These are phyloP conservation scores for Drosophila siamana DNA, from an alignment of 2,888 invertebrate genomes.

Conservation along the genomic window DNA sequence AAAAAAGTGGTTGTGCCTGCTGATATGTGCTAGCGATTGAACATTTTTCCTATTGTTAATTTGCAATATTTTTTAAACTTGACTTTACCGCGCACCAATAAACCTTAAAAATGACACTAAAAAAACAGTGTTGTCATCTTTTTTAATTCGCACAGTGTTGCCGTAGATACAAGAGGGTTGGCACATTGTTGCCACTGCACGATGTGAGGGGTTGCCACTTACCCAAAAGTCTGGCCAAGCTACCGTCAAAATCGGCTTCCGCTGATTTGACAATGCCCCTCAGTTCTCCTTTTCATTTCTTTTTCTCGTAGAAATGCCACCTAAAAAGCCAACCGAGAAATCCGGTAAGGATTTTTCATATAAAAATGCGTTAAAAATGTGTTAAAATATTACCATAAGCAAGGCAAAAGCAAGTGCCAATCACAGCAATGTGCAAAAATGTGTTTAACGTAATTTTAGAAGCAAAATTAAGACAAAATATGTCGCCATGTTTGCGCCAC, in stretches of 20 bases:
- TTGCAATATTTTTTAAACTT: neutral
- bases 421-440: constrained; percentile 12
- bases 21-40: constrained; percentile 8
- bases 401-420: constrained; percentile 31
- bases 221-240: constrained; percentile 43
- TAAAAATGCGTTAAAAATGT: constrained; percentile 59
- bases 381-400: constrained; percentile 47
- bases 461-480: constrained; percentile 34
- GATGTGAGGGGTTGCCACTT: constrained; percentile 37
- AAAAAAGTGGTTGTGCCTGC: constrained; percentile 64
- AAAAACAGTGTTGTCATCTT: constrained; percentile 9
- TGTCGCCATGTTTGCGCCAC: constrained; percentile 57
- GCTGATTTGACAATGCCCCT: constrained; percentile 72
- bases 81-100: neutral
- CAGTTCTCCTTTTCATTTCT: constrained; percentile 84
- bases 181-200: neutral
- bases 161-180: neutral
- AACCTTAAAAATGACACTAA: constrained; percentile 1
- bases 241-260: constrained; percentile 64
- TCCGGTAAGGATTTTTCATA: constrained; percentile 89
- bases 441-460: constrained; percentile 41
- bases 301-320: constrained; percentile 91
- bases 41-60: neutral
- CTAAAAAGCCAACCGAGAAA: constrained; percentile 94
- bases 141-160: neutral